A percentile compares a stretch with the other conserved stretches of the same genome.
These are phyloP conservation scores for Solenodon paradoxus DNA, from an alignment of 2,113 vertebrate genomes.

Conservation along the genomic window DNA sequence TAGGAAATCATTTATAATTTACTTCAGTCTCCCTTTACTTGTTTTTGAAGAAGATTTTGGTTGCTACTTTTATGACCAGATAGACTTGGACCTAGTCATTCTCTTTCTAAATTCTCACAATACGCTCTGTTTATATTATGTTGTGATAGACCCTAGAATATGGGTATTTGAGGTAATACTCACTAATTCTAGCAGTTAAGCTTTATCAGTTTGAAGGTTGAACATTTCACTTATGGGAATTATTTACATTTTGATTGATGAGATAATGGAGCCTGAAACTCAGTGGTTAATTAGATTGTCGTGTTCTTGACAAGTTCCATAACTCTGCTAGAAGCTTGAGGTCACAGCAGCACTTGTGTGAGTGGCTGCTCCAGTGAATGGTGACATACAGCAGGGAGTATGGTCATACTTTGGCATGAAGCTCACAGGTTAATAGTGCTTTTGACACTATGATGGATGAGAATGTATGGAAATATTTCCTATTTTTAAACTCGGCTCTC, in stretches of 20 bases:
- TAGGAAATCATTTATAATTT: neutral
- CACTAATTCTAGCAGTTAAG: neutral
- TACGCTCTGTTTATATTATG: neutral
- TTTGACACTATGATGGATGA: neutral
- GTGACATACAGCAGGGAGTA: neutral
- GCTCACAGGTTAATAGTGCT: neutral
- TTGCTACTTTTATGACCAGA: neutral
- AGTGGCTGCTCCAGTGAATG: neutral
- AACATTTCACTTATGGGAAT: neutral
- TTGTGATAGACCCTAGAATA: neutral
- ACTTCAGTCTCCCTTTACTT: neutral
- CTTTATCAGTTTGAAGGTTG: neutral
- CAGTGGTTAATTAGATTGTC: neutral
- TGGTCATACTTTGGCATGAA: neutral
- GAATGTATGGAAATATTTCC: neutral
- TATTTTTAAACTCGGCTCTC: slow-evolving; percentile 6
- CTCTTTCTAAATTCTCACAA: neutral
- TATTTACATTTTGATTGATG: neutral
- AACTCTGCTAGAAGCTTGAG: neutral
- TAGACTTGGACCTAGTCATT: neutral
- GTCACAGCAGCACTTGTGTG: neutral
- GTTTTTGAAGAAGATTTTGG: slow-evolving; percentile 15
- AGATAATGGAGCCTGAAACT: neutral
- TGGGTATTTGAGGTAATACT: neutral
- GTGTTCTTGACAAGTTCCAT: neutral